Conservation (phyloP, 2,113 vertebrate species). For the Otus sunia region DNA sequence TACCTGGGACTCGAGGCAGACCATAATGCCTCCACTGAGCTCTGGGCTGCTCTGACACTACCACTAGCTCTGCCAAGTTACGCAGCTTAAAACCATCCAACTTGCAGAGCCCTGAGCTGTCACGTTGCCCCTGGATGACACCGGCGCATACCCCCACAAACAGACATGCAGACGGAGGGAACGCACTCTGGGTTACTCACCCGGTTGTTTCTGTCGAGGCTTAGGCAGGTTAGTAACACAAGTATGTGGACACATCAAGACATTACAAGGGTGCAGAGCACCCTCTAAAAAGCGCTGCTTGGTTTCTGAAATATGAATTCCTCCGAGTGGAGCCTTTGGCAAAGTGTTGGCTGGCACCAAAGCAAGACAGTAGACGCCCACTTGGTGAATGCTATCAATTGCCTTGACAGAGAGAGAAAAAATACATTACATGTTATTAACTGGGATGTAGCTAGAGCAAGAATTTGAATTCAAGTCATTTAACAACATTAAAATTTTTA, state of each 20-base stretch:
- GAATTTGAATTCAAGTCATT: constrained; percentile 25
- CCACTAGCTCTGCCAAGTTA: neutral
- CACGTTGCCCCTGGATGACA: accelerated
- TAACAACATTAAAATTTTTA: constrained; percentile 33
- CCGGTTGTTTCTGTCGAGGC: constrained; percentile 94
- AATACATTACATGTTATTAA: neutral
- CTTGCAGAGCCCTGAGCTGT: neutral
- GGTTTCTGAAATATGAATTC: constrained; percentile 94
- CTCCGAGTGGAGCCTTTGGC: constrained; percentile 92
- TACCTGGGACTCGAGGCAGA: neutral
- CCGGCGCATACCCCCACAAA: accelerated
- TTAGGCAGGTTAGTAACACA: constrained; percentile 97
- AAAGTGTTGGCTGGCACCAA: constrained; percentile 96
- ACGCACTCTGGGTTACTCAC: constrained; percentile 40
- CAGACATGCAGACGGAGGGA: neutral
- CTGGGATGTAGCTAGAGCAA: neutral
- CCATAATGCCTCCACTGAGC: neutral
- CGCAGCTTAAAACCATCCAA: neutral
- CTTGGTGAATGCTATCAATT: constrained; percentile 97
- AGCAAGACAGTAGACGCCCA: constrained; percentile 93
- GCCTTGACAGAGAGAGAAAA: constrained; percentile 73
- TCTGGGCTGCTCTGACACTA: neutral
- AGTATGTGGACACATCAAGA: constrained; percentile 95
- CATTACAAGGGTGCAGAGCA: constrained; percentile 90
- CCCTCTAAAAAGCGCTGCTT: constrained; percentile 96